Conservation (phyloP, 2,888 invertebrate genomes). For the Erebia epiphron region DNA sequence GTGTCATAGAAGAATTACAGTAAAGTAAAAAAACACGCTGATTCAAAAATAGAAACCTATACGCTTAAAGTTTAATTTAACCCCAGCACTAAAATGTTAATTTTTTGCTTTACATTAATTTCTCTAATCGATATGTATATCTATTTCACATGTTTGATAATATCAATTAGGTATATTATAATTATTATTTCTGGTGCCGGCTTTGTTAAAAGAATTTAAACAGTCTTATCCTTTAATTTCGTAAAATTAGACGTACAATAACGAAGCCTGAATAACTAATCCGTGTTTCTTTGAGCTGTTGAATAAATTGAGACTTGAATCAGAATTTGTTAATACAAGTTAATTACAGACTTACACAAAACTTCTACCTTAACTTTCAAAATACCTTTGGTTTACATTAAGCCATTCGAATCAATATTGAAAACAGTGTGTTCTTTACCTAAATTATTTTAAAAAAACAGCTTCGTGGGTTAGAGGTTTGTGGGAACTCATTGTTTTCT, state of each 20-base stretch:
- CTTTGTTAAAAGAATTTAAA: not conserved
- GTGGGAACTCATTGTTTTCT: no score
- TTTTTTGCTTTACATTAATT: no score
- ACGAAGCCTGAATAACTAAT: not conserved
- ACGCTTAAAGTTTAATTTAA: no score
- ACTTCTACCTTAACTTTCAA: not conserved
- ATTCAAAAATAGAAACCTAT: no score
- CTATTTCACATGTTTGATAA: no score
- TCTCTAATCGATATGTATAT: no score
- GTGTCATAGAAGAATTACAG: no score
- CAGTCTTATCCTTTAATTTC: not conserved
- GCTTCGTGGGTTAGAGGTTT: no score
- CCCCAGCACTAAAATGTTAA: no score
- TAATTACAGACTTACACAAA: not conserved
- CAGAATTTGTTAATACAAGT: slow-evolving; percentile 1
- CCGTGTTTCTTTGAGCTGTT: slow-evolving; percentile 10
- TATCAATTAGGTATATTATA: no score
- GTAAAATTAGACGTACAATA: not conserved
- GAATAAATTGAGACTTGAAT: slow-evolving; percentile 11
- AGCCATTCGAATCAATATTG: not conserved
- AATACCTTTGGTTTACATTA: not conserved
- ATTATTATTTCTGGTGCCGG: not conserved
- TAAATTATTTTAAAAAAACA: no score
- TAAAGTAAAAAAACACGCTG: no score
- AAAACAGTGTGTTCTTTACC: not conserved